Base-by-base conservation (phyloP, 2,888 invertebrate species). In the Gisinianus flammeolus region DNA sequence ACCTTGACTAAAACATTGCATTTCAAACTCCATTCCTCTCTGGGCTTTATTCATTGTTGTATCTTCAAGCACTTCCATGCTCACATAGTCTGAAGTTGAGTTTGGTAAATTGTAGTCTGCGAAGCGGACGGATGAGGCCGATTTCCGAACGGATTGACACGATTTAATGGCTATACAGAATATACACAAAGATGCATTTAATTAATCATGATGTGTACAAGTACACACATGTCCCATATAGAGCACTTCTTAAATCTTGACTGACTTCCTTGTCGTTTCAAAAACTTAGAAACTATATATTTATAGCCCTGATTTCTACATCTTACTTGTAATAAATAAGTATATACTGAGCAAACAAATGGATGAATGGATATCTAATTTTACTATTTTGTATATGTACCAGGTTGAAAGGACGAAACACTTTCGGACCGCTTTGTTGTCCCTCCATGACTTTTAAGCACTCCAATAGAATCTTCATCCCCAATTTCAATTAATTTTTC, bases 1-100 rank as follows among this genome's bases (percentile, higher is more conserved):
- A 62, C 62, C 62, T 62, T 62, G 24, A 35, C 69, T 75, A 22
- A 78, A 75, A 22, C 69, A 75, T n/a, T 62, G 74, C 78, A 78
- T 78, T 64, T 78, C 78, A 70, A 79, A 77, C 78, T 74, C 77
- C 28, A 79, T 74, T 64, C 62, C 44, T n/a, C 33, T 68, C 62
- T 52, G 62, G 22, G 70, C 26, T 31, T 75, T 78, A 58, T 76
- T 78, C 3, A 28, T 35, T 2, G 68, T 26, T 26, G 82, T 54
- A n/a, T 74, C 79, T 31, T 81, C 80, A 68, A 79, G 77, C 26
- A 80, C 58, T 26, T 81, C 82, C 82, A 82, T 82, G 56, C 74
- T 74, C 56, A 73, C 75, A 66, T 82, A 82, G 44, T 82, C 82
- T n/a, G 81, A 81, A 1, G 80, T 80, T 4, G 80, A 78, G 28